phyloP scores from a whole-genome alignment of 1,140 invertebrate genomes.

The Arion vulgaris region DNA sequence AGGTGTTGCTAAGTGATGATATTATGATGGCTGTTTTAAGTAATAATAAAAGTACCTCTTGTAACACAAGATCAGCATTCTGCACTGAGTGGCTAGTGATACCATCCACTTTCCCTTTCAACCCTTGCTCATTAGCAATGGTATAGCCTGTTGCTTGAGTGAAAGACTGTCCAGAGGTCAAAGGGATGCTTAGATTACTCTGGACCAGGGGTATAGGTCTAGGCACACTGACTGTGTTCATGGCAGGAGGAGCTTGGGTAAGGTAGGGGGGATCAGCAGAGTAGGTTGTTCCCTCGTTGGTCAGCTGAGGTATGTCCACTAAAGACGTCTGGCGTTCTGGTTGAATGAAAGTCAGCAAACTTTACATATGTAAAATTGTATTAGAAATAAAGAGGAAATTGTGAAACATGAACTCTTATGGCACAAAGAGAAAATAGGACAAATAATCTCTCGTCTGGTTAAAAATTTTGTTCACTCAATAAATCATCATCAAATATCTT shows the following conservation, averaged over 20 bases:
- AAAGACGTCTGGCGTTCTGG: slow-evolving; percentile 46
- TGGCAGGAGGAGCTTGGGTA: slow-evolving; percentile 33
- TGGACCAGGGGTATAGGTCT: slow-evolving; percentile 61
- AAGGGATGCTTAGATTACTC: slow-evolving; percentile 51
- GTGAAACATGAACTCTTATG: too few species aligned
- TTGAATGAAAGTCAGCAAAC: neutral
- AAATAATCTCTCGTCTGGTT: too few species aligned
- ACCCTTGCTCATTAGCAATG: neutral
- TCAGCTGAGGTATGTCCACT: slow-evolving; percentile 38
- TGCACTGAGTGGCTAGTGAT: neutral
- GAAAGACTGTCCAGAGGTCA: slow-evolving; percentile 25
- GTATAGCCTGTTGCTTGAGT: slow-evolving; percentile 8
- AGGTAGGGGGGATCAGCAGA: slow-evolving; percentile 22
- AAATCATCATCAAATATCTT: too few species aligned
- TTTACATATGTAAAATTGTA: too few species aligned
- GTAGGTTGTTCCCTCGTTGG: slow-evolving; percentile 9
- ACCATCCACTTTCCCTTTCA: neutral
- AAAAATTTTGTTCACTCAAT: too few species aligned
- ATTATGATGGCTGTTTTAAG: neutral
- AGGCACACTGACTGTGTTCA: slow-evolving; percentile 57
- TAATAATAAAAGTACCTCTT: slow-evolving; percentile 23
- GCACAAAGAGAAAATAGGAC: too few species aligned
- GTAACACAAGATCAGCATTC: slow-evolving; percentile 17
- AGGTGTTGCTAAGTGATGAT: too few species aligned
- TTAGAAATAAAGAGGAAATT: too few species aligned